phyloP scores from a whole-genome alignment of 1,140 invertebrate genomes.

The Popillia japonica region DNA sequence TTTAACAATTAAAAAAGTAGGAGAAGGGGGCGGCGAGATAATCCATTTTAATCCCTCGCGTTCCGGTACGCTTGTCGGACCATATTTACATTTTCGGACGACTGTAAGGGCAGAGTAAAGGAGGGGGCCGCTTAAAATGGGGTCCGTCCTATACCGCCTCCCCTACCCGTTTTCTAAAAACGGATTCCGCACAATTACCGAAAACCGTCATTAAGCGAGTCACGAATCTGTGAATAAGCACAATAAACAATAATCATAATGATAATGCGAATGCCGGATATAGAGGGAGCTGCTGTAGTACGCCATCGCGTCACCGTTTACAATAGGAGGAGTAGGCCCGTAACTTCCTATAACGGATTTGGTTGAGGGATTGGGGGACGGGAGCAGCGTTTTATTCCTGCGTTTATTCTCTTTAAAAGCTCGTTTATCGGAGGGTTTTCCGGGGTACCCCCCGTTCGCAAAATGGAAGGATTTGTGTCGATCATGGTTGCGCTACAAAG shows the following conservation, averaged over 20 bases:
- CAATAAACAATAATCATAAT: slow-evolving; percentile 34
- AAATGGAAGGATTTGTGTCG: not conserved
- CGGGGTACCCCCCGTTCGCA: not conserved
- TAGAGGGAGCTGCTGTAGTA: not conserved
- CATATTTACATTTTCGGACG: slow-evolving; percentile 31
- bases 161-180: not conserved
- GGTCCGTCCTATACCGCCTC: too few species aligned
- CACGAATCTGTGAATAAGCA: slow-evolving; percentile 29
- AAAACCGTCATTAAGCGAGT: slow-evolving; percentile 31
- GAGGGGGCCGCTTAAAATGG: not conserved
- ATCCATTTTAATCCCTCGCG: slow-evolving; percentile 14
- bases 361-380: too few species aligned
- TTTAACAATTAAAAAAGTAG: slow-evolving; percentile 30
- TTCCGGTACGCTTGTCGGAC: slow-evolving; percentile 12
- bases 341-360: not conserved
- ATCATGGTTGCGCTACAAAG: not conserved
- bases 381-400: not conserved
- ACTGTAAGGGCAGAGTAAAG: not conserved
- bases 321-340: not conserved
- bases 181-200: slow-evolving; percentile 31
- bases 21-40: slow-evolving; percentile 5
- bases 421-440: not conserved
- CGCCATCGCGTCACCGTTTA: not conserved
- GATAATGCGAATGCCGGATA: slow-evolving; percentile 23
- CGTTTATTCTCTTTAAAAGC: slow-evolving; percentile 4